phyloP scores from a whole-genome alignment of 2,113 vertebrate genomes.

The Onychostoma macrolepis region DNA sequence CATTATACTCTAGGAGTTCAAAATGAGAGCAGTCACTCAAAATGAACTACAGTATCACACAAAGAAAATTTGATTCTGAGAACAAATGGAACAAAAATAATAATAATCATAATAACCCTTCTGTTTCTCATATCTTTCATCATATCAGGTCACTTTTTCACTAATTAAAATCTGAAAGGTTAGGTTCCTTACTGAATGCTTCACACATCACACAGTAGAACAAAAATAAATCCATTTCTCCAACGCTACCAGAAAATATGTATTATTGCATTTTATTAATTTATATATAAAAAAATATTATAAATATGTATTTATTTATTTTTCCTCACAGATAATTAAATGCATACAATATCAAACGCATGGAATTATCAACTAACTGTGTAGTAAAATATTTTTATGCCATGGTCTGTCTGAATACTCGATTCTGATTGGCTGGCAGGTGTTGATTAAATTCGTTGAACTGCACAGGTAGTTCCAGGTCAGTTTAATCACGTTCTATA shows the following conservation, averaged over 20 bases:
- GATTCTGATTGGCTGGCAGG: no score
- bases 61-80: background rate
- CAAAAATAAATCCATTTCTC: background rate
- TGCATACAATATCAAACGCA: no score
- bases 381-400: background rate
- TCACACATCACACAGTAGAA: background rate
- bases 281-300: no score
- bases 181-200: background rate
- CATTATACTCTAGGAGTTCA: background rate
- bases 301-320: no score
- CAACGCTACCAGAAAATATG: background rate
- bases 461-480: no score
- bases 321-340: no score
- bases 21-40: background rate
- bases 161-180: background rate
- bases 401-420: no score
- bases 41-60: background rate
- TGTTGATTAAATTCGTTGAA: no score
- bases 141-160: background rate
- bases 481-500: no score
- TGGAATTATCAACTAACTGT: background rate
- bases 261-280: no score
- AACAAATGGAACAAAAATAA: background rate
- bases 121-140: background rate
- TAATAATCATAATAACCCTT: background rate